phyloP scores from a whole-genome alignment of 2,888 invertebrate genomes.

The Nephrocerus scutellatus region DNA sequence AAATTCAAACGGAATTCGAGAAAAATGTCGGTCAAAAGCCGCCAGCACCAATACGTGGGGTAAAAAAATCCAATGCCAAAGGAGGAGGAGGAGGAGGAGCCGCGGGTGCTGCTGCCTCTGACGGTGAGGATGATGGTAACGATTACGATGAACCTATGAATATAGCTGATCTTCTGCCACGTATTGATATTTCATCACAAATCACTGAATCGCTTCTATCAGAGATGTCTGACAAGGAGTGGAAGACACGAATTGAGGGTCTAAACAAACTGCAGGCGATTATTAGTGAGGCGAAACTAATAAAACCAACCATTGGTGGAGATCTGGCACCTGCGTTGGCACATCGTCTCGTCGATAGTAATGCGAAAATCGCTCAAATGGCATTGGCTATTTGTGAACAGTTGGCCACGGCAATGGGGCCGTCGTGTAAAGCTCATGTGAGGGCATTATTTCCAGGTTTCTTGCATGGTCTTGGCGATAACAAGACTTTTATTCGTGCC shows the following conservation, averaged over 20 bases:
- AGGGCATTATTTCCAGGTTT: slow-evolving; percentile 78
- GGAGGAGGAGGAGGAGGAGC: slow-evolving; percentile 21
- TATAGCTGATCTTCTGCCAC: slow-evolving; percentile 65
- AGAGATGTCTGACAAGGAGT: slow-evolving; percentile 83
- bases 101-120: slow-evolving; percentile 23
- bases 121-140: slow-evolving; percentile 20
- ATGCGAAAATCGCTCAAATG: slow-evolving; percentile 82
- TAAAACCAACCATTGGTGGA: slow-evolving; percentile 76
- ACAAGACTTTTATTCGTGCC: slow-evolving; percentile 70
- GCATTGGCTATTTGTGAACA: slow-evolving; percentile 76
- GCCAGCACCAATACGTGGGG: slow-evolving; percentile 65
- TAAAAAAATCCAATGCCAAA: slow-evolving; percentile 30
- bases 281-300: slow-evolving; percentile 62
- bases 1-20: slow-evolving; percentile 79
- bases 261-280: slow-evolving; percentile 47
- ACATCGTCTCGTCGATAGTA: slow-evolving; percentile 76
- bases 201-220: slow-evolving; percentile 73
- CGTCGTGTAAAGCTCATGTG: slow-evolving; percentile 70
- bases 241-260: slow-evolving; percentile 65
- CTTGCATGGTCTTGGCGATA: slow-evolving; percentile 70
- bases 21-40: slow-evolving; percentile 70
- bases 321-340: slow-evolving; percentile 75
- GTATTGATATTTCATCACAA: slow-evolving; percentile 73
- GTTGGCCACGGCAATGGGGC: slow-evolving; percentile 76
- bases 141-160: slow-evolving; percentile 47